Base-by-base conservation (phyloP, 1,140 invertebrate species). In the Gryllus bimaculatus region DNA sequence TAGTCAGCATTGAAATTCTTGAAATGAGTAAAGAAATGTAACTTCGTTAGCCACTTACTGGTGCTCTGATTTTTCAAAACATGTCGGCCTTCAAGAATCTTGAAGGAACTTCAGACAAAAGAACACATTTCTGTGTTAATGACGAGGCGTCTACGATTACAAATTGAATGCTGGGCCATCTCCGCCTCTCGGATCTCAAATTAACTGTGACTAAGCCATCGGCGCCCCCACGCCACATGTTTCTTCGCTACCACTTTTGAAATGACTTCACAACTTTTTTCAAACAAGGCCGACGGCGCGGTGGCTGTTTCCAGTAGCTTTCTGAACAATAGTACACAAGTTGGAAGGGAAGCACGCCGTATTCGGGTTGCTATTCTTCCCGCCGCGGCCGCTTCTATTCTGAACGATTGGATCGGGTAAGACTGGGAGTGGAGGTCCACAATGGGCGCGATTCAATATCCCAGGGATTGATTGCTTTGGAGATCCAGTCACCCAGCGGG, bases 181-280 rank as follows among this genome's bases (percentile, higher is more conserved):
- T 66, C 18, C 18, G 10, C 54, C 18, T 66, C 18, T 66, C 18
- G 54, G 54, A 39, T 66, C 54, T 66, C 54, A 66, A 66, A 66
- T 66, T 66, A 66, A 66, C 54, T 66, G 54, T 66, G 54, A 66
- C 54, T 66, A 66, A 66, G 54, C 54, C 54, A 66, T 66, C 54
- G 54, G 54, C 54, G 54, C 54, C 54, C 54, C 54, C 54, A 13
- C 54, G 10, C 54, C 54, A 66, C 54, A 66, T 66, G 54, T 66
- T 66, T 66, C 54, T 66, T 18, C 10, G 54, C 54, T 66, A 66
- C 54, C 54, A 66, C 54, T 66, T 66, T 66, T 66, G 54, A 66
- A 66, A 66, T 66, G 54, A 66, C 54, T 66, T 66, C 54, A 66
- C 54, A 66, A 66, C 54, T 66, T 66, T 66, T 66, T 66, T 66